Evolutionary conservation across 2,888 invertebrate species (phyloP).

Genomic region (Mythimna vitellina): DNA sequence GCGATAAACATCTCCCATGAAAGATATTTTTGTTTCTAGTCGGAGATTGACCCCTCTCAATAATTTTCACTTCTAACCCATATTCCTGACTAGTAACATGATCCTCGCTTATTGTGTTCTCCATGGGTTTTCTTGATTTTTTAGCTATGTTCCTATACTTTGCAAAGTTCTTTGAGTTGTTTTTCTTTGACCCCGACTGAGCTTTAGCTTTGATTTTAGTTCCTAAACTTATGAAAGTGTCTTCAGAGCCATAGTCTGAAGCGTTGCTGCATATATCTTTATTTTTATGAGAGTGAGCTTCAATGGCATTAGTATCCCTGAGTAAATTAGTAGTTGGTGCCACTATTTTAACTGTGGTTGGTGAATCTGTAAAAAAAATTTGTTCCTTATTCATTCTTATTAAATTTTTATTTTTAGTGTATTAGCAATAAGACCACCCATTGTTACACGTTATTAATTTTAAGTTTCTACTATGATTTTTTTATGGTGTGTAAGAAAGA

Average conservation of each 20-base stretch:
- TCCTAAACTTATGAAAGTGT: constrained; percentile 87
- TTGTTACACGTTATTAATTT: too few species aligned
- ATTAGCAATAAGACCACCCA: too few species aligned
- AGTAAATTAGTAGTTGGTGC: constrained; percentile 84
- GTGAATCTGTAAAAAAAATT: constrained; percentile 74
- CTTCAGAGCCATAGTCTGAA: constrained; percentile 88
- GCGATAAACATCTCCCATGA: constrained; percentile 73
- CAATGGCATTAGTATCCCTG: constrained; percentile 69
- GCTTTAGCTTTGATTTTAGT: constrained; percentile 89
- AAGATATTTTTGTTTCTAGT: constrained; percentile 72
- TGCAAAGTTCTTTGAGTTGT: constrained; percentile 77
- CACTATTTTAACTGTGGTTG: constrained; percentile 78
- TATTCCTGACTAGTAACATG: constrained; percentile 73
- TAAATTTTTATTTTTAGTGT: too few species aligned
- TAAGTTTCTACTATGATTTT: too few species aligned
- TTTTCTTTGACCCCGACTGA: constrained; percentile 80
- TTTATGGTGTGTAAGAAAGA: too few species aligned
- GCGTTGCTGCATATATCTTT: constrained; percentile 84
- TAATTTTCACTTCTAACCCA: constrained; percentile 84
- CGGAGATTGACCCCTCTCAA: constrained; percentile 78
- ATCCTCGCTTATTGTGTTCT: constrained; percentile 72
- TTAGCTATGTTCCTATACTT: constrained; percentile 82
- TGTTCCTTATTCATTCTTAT: background rate
- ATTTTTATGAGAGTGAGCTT: constrained; percentile 68
- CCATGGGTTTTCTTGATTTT: constrained; percentile 78